Conservation (phyloP, 1,140 invertebrate genomes). For the Myzus persicae region DNA sequence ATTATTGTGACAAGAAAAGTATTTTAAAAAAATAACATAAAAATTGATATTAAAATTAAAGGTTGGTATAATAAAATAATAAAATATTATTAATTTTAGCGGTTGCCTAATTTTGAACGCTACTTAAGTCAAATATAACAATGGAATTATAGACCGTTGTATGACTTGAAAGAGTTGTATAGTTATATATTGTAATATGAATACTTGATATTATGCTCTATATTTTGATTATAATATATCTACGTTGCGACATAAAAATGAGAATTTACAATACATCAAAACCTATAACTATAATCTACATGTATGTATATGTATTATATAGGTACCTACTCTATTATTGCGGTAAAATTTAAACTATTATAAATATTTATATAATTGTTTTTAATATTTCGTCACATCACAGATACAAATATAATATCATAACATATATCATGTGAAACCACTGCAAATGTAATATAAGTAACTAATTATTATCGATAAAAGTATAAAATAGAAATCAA, state of each 20-base stretch:
- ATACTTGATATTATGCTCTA: background rate
- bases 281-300: too few relatives aligned
- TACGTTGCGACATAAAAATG: background rate
- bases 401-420: background rate
- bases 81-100: background rate
- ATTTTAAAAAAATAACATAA: background rate
- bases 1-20: background rate
- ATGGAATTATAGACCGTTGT: constrained; percentile 11
- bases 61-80: background rate
- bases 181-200: background rate
- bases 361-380: background rate
- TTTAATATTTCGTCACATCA: background rate
- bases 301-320: too few relatives aligned
- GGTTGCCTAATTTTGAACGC: constrained; percentile 14
- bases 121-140: constrained; percentile 15
- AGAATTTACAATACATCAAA: background rate
- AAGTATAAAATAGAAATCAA: background rate
- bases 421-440: background rate
- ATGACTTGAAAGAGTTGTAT: background rate
- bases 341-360: background rate
- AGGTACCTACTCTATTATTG: background rate
- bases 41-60: background rate
- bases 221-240: constrained; percentile 15
- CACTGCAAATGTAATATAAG: background rate
- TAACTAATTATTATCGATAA: background rate